Conservation (phyloP, 2,113 vertebrate species). For the Helogale parvula region DNA sequence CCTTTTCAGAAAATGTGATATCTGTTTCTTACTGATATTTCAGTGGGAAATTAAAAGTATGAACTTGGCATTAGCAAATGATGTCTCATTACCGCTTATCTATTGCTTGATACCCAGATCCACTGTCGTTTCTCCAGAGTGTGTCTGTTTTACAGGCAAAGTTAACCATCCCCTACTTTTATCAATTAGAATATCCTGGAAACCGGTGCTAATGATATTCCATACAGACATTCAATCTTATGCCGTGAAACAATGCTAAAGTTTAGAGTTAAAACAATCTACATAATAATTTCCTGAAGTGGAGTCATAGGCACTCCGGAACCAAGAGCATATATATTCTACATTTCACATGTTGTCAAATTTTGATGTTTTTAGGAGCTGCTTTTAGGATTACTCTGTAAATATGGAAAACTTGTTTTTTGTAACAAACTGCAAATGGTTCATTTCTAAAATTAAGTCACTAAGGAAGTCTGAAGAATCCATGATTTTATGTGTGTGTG, state of each 20-base stretch:
- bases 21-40: neutral
- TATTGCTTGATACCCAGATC: neutral
- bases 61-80: neutral
- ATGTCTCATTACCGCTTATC: neutral
- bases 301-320: neutral
- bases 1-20: neutral
- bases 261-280: neutral
- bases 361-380: constrained; percentile 8
- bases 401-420: constrained; percentile 4
- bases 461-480: neutral
- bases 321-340: neutral
- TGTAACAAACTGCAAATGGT: neutral
- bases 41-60: neutral
- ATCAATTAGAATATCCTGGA: neutral
- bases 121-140: neutral
- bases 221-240: neutral
- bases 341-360: neutral
- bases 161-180: neutral
- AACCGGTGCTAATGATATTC: neutral
- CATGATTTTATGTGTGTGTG: neutral
- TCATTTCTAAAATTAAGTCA: constrained; percentile 41
- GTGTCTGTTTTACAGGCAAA: neutral
- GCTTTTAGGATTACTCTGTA: constrained; percentile 19
- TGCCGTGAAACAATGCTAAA: neutral
- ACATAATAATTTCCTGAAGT: neutral